Evolutionary conservation across 1,140 invertebrate genomes (phyloP), one percentile per base, ranked within the genome.

Genomic region (Rhagoletis pomonella): DNA sequence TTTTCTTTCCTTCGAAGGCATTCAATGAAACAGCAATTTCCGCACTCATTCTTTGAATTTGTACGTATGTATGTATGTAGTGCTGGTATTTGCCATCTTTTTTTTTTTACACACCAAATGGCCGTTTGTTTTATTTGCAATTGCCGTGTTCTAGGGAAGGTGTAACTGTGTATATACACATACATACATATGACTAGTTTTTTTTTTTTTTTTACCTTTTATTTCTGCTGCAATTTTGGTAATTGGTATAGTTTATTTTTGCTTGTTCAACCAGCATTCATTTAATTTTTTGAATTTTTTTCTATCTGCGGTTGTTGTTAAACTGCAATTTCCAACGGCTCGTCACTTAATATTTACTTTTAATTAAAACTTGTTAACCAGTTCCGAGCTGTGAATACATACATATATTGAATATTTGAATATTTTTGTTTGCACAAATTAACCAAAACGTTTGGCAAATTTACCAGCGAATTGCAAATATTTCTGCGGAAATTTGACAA

Each of bases 1-100:
- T 73, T 17, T 47, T 42, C 42, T 62, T 73, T 47, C 29, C 9
- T 3, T 0, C 6, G 42, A 17, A 17, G 12, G 67, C 29, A 42
- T 73, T 73, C 67, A 17, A 47, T 73, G 6, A 42, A 73, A 73
- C 39, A 44, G 42, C 67, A 73, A 47, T 73, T 73, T 73, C 67
- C 42, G 42, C 67, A 47, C 39, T 14, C 42, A 47, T 6, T 17
- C 10, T 47, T 39, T 17, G 42, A 12, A 1, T 73, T 5, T 17
- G 14, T 29, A 29, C 29, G 29, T 29, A 29, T 29, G 29, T 29
- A 29, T 29, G 29, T 29, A 29, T 29, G 29, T 17, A 1, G 14
- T 7, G 39, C 14, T 5, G 10, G 7, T 12, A 42, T 3, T 17
- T 17, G 42, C 67, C 44, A 29, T 29, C 29, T 29, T 29, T 29